Percentiles rank a stretch among this genome's conserved stretches.
Conservation (phyloP, 2,113 vertebrate genomes). For the Coturnix japonica region DNA sequence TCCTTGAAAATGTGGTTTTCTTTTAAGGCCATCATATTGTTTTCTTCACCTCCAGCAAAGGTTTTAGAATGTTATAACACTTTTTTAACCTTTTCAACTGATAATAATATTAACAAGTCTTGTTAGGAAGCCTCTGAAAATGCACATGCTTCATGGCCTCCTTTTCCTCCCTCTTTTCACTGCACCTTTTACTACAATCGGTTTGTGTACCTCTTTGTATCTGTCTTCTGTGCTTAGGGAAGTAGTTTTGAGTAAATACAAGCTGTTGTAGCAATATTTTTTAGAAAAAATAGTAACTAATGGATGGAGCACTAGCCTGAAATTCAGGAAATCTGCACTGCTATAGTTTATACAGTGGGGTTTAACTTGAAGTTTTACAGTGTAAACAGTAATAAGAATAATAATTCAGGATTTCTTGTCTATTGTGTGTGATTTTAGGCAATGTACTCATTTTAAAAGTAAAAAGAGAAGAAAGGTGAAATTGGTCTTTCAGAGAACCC, state of each 20-base stretch:
- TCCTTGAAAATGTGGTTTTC: background rate
- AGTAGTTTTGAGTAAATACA: background rate
- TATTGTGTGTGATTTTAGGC: background rate
- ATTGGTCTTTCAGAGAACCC: background rate
- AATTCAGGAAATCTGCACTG: background rate
- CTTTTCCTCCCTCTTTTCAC: background rate
- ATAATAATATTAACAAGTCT: background rate
- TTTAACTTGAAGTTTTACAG: background rate
- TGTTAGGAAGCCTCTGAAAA: background rate
- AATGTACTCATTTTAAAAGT: background rate
- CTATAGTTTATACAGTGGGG: background rate
- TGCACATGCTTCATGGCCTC: fast-evolving
- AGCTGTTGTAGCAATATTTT: background rate
- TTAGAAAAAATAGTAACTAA: background rate
- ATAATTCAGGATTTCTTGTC: background rate
- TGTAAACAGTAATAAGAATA: background rate
- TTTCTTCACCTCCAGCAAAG: background rate
- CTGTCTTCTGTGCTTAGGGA: background rate
- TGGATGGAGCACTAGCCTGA: background rate
- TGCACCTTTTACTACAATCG: background rate
- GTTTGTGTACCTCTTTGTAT: background rate
- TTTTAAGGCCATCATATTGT: background rate
- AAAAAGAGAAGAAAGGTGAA: background rate
- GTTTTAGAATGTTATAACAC: background rate
- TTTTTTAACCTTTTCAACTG: background rate